A percentile compares a stretch with the other conserved stretches of the same genome.
These are phyloP conservation scores for Mergus octosetaceus DNA, from an alignment of 2,797 vertebrate genomes.

Conservation along the genomic window DNA sequence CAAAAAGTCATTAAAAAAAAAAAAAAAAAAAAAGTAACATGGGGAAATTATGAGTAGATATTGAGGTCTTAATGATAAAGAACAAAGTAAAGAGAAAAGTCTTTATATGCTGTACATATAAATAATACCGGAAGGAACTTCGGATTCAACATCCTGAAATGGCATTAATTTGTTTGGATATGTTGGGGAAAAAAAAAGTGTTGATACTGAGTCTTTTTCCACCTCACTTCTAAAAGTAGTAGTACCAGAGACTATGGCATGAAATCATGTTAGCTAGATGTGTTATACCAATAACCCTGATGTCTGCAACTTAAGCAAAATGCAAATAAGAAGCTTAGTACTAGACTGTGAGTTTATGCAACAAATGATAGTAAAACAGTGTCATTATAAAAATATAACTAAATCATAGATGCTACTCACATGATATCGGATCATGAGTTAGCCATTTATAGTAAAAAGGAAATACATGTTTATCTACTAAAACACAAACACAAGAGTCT, in stretches of 20 bases:
- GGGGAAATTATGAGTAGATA: neutral
- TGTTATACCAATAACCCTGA: neutral
- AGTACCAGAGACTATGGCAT: neutral
- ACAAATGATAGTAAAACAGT: neutral
- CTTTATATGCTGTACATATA: neutral
- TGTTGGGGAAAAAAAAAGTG: neutral
- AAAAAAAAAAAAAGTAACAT: neutral
- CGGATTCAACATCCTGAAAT: neutral
- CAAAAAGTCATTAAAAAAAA: neutral
- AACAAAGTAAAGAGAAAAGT: neutral
- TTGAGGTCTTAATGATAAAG: neutral
- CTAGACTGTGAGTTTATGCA: neutral
- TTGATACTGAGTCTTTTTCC: neutral
- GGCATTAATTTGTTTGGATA: neutral
- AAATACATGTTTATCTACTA: neutral
- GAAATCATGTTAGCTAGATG: neutral
- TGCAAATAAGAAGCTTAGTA: neutral
- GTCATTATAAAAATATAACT: neutral
- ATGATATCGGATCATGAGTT: neutral
- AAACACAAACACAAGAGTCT: neutral
- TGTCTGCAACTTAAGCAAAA: neutral
- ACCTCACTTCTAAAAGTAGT: neutral
- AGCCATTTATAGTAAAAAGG: neutral
- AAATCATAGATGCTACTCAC: neutral
- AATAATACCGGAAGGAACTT: neutral